Percentiles rank a stretch among this genome's conserved stretches.
phyloP scores from a whole-genome alignment of 2,113 vertebrate species.

The Rattus rattus region DNA sequence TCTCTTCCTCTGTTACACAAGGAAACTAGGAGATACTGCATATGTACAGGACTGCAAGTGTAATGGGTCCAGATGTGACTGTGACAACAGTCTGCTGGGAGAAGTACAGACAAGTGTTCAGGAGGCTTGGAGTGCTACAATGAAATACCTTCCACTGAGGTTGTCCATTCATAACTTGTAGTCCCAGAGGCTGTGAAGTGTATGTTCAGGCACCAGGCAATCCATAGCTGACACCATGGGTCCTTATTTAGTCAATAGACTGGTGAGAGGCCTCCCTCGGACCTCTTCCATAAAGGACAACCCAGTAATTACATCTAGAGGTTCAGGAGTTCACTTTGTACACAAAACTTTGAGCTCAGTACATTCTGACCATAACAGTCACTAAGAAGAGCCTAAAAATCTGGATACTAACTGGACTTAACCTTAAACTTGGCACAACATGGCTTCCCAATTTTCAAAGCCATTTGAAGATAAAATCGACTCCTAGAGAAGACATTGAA shows the following conservation, averaged over 20 bases:
- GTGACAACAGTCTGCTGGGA: neutral
- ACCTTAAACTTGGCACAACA: neutral
- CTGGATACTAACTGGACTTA: neutral
- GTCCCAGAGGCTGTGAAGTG: neutral
- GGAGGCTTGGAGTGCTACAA: neutral
- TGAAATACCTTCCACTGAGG: neutral
- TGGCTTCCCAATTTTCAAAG: slow-evolving; percentile 8
- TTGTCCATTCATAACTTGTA: neutral
- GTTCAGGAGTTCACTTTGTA: neutral
- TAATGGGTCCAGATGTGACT: neutral
- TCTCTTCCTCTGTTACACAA: neutral
- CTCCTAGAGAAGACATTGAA: slow-evolving; percentile 12
- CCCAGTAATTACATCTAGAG: neutral
- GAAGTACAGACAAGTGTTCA: neutral
- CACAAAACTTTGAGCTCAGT: neutral
- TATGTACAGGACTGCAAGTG: too few relatives aligned
- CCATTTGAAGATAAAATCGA: slow-evolving; percentile 12
- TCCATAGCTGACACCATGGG: neutral
- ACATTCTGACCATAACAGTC: neutral
- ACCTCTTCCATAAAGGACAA: neutral
- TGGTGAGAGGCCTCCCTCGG: neutral
- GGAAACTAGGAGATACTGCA: neutral
- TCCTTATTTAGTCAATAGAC: neutral
- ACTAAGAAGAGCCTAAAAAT: neutral
- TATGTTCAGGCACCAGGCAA: neutral